Evolutionary conservation across 2,888 invertebrate genomes (phyloP).

Genomic region (Zeuzera pyrina): DNA sequence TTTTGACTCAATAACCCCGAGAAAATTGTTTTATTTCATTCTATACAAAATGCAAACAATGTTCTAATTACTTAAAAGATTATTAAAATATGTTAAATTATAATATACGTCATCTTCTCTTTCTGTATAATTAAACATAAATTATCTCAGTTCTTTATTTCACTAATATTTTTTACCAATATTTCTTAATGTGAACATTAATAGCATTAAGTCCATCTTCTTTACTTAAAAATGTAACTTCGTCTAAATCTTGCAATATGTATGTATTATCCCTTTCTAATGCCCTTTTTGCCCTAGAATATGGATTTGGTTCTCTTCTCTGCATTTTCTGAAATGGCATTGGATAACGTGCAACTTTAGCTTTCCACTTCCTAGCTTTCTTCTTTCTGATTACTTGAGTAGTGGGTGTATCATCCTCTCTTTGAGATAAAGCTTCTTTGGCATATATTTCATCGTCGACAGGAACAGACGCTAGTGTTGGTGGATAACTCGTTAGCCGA

Average conservation of each 20-base stretch:
- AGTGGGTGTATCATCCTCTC: conserved; percentile 17
- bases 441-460: no score
- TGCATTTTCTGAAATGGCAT: conserved; percentile 44
- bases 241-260: conserved; percentile 49
- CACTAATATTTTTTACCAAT: conserved; percentile 31
- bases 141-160: neutral
- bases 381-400: conserved; percentile 31
- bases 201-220: conserved; percentile 36
- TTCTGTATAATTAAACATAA: neutral
- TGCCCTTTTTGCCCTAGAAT: conserved; percentile 24
- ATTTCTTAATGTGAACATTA: conserved; percentile 36
- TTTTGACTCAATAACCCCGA: neutral
- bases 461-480: neutral
- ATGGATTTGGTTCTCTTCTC: conserved; percentile 15
- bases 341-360: conserved; percentile 34
- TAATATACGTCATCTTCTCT: neutral
- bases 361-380: conserved; percentile 27
- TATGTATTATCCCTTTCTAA: conserved; percentile 28
- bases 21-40: neutral
- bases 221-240: conserved; percentile 37
- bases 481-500: conserved; percentile 1
- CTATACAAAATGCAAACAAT: neutral
- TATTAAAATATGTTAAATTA: neutral
- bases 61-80: neutral
- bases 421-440: conserved; percentile 3